Conservation (phyloP, 2,113 vertebrate genomes). For the Pristiophorus japonicus region DNA sequence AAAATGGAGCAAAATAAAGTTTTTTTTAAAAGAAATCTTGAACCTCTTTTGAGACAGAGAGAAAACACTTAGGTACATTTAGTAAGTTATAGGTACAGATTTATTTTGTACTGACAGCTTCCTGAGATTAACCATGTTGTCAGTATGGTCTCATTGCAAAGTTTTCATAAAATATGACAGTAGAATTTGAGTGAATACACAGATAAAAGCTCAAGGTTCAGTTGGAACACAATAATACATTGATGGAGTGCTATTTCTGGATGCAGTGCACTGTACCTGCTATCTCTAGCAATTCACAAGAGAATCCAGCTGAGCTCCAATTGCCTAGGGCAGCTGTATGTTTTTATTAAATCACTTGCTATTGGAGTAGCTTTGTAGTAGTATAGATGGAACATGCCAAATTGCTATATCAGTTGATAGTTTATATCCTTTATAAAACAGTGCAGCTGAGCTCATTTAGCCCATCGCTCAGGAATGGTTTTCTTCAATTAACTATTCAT, state of each 20-base stretch:
- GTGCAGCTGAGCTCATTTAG: neutral
- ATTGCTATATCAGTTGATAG: neutral
- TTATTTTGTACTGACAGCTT: neutral
- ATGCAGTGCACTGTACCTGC: slow-evolving; percentile 15
- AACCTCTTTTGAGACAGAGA: neutral
- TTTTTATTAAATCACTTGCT: slow-evolving; percentile 17
- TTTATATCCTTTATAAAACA: slow-evolving; percentile 14
- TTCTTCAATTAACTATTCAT: neutral
- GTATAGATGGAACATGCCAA: neutral
- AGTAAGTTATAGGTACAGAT: neutral
- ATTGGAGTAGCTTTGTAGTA: neutral
- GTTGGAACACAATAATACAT: neutral
- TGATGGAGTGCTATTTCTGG: slow-evolving; percentile 2
- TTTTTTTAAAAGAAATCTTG: neutral
- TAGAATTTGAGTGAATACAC: neutral
- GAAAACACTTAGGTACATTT: neutral
- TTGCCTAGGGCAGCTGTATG: neutral
- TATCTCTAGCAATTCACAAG: slow-evolving; percentile 10
- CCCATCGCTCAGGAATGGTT: neutral
- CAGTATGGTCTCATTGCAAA: neutral
- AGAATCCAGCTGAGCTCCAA: neutral
- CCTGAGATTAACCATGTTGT: neutral
- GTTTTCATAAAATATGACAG: neutral
- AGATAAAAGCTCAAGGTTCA: neutral
- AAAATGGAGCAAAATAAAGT: neutral